A percentile compares a stretch with the other conserved stretches of the same genome.
Conservation (phyloP, 2,888 invertebrate species). For the Lithosia quadra region DNA sequence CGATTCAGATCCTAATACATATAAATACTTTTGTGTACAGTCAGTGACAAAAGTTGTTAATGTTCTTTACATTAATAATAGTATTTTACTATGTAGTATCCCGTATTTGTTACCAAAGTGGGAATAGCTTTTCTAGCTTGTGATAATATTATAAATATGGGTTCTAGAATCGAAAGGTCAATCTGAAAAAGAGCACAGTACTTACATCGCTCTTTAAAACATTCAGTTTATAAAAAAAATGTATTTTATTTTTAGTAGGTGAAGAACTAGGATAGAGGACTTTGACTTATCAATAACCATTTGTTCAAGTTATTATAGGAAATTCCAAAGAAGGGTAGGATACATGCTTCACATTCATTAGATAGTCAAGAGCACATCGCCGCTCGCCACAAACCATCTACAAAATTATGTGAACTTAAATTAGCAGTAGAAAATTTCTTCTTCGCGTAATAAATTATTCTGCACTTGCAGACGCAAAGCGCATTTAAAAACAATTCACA, state of each 20-base stretch:
- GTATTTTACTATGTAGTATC: neutral
- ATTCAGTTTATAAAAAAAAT: neutral
- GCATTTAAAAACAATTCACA: constrained; percentile 53
- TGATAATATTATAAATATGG: too few species aligned
- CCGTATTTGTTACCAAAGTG: too few species aligned
- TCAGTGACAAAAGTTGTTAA: neutral
- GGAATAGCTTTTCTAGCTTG: too few species aligned
- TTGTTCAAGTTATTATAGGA: neutral
- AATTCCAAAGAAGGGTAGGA: neutral
- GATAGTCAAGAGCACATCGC: neutral
- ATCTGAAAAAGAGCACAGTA: neutral
- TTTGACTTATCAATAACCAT: neutral
- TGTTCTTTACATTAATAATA: neutral
- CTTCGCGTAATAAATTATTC: constrained; percentile 34
- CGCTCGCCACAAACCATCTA: neutral
- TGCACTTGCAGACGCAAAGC: constrained; percentile 30
- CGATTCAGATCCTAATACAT: constrained; percentile 1
- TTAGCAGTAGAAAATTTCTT: neutral
- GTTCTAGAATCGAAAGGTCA: too few species aligned
- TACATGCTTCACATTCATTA: neutral
- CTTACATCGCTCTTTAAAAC: neutral
- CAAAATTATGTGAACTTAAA: neutral
- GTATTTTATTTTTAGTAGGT: neutral
- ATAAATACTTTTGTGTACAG: neutral
- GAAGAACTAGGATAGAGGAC: neutral